Evolutionary conservation across 2,888 invertebrate species (phyloP), one percentile per base, ranked within the genome.

Genomic region (Dascillus cervinus): DNA sequence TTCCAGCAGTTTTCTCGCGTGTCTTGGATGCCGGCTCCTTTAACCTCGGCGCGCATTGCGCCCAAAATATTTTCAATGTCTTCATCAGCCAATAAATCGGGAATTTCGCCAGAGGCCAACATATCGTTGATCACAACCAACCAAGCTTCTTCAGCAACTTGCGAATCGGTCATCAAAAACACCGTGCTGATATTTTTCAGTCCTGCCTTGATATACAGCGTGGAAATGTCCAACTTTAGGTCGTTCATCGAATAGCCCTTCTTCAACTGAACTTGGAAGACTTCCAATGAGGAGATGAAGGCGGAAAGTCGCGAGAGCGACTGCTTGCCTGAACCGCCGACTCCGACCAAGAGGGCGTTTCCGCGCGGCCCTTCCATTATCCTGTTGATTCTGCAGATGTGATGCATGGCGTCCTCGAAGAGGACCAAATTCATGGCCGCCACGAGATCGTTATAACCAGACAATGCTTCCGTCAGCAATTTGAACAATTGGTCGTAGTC

Each of bases 311-410:
- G 71, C 0, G 92, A 85, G 22, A 95, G 67, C 3, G 90, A 90
- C 63, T 95, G 94, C 58, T 94, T 94, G 26, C 95, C 95, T 33
- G 89, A 90, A 15, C 95, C 95, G 21, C 95, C 95, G 0, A 95
- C 95, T 13, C 95, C 95, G 11, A 95, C 84, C 9, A 95, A 66
- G 13, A 95, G 66, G 0, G 91, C 94, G 58, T 95, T 92, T 8
- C 95, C 94, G 48, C 92, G 72, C 0, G 94, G 90, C 1, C 85
- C 79, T 64, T 95, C 94, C 52, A 95, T 66, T 45, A 95, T 94
- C 32, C 95, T 79, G 62, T 88, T 94, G 37, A 95, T 94, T 74
- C 86, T 76, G 64, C 88, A 88, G 28, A 95, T 79, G 58, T 95
- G 92, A 43, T 80, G 76, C 83, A 95, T 90, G 8, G 95, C 94